Conservation (phyloP, 2,113 vertebrate species). For the Gopherus flavomarginatus region DNA sequence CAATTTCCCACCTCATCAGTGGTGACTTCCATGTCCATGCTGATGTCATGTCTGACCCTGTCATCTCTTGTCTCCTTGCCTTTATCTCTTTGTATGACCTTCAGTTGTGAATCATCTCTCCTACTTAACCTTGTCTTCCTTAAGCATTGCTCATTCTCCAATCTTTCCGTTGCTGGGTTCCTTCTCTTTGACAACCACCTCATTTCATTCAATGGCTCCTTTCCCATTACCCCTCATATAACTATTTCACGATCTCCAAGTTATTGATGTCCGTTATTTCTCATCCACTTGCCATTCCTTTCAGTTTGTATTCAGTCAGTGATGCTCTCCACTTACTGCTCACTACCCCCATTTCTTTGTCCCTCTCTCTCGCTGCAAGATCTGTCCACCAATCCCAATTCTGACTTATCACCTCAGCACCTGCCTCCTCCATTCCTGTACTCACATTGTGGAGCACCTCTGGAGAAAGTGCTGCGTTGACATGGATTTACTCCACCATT, state of each 20-base stretch:
- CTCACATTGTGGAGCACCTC: neutral
- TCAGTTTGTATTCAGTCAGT: neutral
- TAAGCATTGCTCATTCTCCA: neutral
- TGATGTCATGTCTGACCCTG: neutral
- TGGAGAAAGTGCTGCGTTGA: neutral
- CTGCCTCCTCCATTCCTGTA: neutral
- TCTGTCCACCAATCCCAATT: neutral
- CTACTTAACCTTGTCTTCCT: neutral
- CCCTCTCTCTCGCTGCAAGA: neutral
- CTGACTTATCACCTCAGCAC: neutral
- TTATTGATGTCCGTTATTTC: neutral
- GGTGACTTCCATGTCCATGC: neutral
- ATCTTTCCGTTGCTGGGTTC: neutral
- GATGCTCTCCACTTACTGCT: neutral
- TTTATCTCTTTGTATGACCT: neutral
- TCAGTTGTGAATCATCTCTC: neutral
- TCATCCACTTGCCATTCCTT: neutral
- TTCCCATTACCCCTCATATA: too few species aligned
- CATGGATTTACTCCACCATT: neutral
- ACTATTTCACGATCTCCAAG: neutral
- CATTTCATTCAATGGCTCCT: rapidly evolving
- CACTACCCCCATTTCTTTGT: neutral
- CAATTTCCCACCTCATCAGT: neutral
- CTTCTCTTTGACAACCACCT: neutral
- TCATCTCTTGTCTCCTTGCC: neutral